phyloP scores from a whole-genome alignment of 2,888 invertebrate species.

The Ceratothoa steindachneri region DNA sequence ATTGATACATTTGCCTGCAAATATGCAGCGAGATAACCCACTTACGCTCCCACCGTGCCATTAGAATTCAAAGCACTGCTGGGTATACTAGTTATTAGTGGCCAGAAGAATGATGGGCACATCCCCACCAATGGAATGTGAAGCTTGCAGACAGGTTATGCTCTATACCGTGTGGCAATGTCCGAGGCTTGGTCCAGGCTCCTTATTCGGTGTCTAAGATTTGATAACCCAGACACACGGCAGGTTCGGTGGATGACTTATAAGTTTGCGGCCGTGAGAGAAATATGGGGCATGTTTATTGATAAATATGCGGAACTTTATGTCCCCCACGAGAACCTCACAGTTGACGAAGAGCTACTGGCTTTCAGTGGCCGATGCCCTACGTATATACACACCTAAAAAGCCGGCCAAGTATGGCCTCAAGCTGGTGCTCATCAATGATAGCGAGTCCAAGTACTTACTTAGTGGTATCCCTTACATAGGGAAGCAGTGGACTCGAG shows the following conservation, averaged over 20 bases:
- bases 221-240: slow-evolving; percentile 14
- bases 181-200: slow-evolving; percentile 13
- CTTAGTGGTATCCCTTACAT: slow-evolving; percentile 50
- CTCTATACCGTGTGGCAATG: slow-evolving; percentile 17
- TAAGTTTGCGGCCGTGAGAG: slow-evolving; percentile 4
- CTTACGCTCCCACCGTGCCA: too few species aligned
- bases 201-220: slow-evolving; percentile 15
- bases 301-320: not conserved
- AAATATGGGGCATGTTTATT: slow-evolving; percentile 17
- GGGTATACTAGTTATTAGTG: too few species aligned
- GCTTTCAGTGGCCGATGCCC: not conserved
- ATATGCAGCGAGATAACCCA: not conserved
- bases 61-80: not conserved
- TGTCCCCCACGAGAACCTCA: slow-evolving; percentile 3
- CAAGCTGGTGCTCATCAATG: slow-evolving; percentile 13
- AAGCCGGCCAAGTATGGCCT: slow-evolving; percentile 14
- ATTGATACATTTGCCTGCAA: not conserved
- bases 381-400: not conserved
- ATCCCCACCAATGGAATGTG: slow-evolving; percentile 19
- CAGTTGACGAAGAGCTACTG: slow-evolving; percentile 19
- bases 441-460: slow-evolving; percentile 1
- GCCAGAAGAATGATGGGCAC: too few species aligned
- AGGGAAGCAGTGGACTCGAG: slow-evolving; percentile 46
- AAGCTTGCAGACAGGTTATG: slow-evolving; percentile 4
- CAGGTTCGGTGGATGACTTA: not conserved